phyloP scores from a whole-genome alignment of 2,113 vertebrate species.

The Sinocyclocheilus anshuiensis region DNA sequence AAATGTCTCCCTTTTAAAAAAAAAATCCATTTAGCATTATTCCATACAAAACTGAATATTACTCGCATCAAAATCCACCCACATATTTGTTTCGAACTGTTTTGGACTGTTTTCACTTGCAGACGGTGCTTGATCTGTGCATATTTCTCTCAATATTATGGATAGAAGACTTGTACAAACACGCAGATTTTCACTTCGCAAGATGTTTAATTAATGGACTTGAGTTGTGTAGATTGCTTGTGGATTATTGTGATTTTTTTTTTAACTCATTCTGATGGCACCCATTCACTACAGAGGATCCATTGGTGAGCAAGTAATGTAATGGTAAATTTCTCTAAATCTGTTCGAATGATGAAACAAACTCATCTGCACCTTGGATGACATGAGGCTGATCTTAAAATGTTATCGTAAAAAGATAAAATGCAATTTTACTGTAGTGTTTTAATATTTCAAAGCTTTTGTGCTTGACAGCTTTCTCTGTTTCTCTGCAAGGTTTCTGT shows the following conservation, averaged over 20 bases:
- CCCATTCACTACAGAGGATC: not conserved
- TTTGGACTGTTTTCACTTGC: too few species aligned
- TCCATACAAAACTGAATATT: too few species aligned
- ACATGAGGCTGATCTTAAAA: not conserved
- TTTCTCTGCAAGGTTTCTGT: not conserved
- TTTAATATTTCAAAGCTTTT: not conserved
- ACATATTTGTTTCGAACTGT: too few species aligned
- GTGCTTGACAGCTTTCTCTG: not conserved
- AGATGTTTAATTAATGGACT: not conserved
- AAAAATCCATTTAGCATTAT: too few species aligned
- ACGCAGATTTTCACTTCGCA: too few species aligned
- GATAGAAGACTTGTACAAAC: too few species aligned
- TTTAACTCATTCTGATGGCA: not conserved
- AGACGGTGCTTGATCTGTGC: too few species aligned
- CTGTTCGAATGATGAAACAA: not conserved
- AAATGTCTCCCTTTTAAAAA: too few species aligned
- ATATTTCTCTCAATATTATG: too few species aligned
- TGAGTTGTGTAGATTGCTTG: not conserved
- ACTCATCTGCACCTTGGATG: not conserved
- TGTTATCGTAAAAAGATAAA: not conserved
- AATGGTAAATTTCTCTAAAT: not conserved
- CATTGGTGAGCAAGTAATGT: not conserved
- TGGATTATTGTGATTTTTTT: not conserved
- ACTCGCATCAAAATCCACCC: too few species aligned
- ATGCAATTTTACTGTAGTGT: not conserved